These are phyloP conservation scores for Belonocnema kinseyi DNA, from an alignment of 1,140 invertebrate species.

Conservation along the genomic window DNA sequence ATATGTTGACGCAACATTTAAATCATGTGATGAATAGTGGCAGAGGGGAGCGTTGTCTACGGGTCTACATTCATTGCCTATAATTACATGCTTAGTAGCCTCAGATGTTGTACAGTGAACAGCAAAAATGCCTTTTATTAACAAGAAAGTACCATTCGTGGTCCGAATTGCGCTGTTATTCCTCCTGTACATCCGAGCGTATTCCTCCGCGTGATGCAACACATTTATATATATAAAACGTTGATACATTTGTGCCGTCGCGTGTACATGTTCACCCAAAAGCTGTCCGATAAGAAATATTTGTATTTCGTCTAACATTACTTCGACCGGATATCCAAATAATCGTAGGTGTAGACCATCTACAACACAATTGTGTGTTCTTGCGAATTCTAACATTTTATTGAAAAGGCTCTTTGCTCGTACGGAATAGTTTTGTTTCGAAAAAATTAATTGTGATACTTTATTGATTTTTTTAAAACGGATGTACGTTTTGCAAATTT, in stretches of 20 bases:
- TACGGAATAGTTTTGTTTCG: background rate
- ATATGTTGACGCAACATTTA: too few species aligned
- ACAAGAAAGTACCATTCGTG: background rate
- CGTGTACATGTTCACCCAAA: too few species aligned
- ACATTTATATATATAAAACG: background rate
- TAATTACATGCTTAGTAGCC: too few species aligned
- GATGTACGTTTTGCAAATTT: conserved; percentile 37
- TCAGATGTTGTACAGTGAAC: too few species aligned
- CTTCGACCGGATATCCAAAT: background rate
- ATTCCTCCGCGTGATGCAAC: background rate
- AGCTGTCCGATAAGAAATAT: too few species aligned
- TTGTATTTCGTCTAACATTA: background rate
- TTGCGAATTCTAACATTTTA: background rate
- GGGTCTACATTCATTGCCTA: too few species aligned
- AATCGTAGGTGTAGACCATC: background rate
- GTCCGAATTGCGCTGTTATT: background rate
- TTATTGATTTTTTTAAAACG: background rate
- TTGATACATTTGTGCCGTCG: too few species aligned
- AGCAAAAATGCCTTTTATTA: too few species aligned
- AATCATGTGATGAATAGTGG: too few species aligned
- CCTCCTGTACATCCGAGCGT: background rate
- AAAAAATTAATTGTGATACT: background rate
- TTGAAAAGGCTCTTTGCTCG: background rate
- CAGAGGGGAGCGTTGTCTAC: too few species aligned
- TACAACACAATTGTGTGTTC: background rate